phyloP scores from a whole-genome alignment of 92 coral and sea anemone species.

The Umimayanthus kanabou region DNA sequence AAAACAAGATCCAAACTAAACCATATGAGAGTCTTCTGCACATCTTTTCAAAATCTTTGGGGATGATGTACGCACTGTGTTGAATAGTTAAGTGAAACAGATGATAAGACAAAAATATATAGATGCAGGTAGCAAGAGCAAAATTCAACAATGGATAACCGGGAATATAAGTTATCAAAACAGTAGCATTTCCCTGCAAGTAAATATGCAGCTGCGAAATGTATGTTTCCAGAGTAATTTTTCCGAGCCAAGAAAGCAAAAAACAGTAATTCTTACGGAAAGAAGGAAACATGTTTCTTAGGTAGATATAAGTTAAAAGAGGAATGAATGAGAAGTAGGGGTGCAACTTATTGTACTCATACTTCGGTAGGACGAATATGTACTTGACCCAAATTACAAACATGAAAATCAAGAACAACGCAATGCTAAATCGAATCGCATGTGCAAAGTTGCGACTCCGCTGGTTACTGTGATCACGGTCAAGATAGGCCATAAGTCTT shows the following conservation, averaged over 20 bases:
- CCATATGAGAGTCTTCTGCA: conserved; percentile 44
- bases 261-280: conserved; percentile 57
- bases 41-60: conserved; percentile 60
- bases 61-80: conserved; percentile 67
- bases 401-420: conserved; percentile 36
- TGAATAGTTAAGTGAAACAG: conserved; percentile 72
- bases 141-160: conserved; percentile 81
- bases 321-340: conserved; percentile 82
- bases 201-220: conserved; percentile 83
- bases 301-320: conserved; percentile 64
- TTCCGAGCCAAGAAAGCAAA: conserved; percentile 83
- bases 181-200: conserved; percentile 77
- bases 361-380: conserved; percentile 69
- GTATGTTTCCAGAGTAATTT: conserved; percentile 80
- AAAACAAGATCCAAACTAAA: conserved; percentile 55
- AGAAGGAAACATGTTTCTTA: conserved; percentile 73
- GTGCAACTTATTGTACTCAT: conserved; percentile 70
- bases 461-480: conserved; percentile 34
- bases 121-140: conserved; percentile 62
- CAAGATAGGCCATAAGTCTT: conserved; percentile 53
- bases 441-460: conserved; percentile 37
- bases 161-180: conserved; percentile 64
- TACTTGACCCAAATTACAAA: conserved; percentile 60
- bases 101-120: conserved; percentile 66
- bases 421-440: conserved; percentile 54